Evolutionary conservation across 2,888 invertebrate species (phyloP).

Genomic region (Physocephala rufipes): DNA sequence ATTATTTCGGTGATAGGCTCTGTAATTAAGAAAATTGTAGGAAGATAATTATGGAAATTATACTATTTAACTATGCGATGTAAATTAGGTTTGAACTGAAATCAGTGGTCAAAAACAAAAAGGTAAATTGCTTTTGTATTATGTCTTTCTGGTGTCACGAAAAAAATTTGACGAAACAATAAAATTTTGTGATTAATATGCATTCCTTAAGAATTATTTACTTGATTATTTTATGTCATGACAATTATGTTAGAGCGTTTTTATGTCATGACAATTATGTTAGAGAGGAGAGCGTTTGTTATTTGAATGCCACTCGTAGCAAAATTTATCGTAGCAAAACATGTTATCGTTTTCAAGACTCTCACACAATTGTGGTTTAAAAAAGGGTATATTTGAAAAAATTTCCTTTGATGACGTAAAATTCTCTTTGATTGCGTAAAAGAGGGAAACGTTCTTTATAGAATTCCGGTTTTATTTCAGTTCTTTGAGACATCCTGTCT

Average conservation of each 20-base stretch:
- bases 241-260: not conserved
- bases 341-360: not conserved
- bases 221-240: not conserved
- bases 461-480: too few relatives aligned
- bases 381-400: not conserved
- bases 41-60: conserved; percentile 21
- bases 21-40: conserved; percentile 58
- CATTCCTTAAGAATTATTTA: not conserved
- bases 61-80: not conserved
- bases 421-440: not conserved
- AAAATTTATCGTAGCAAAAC: not conserved
- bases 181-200: not conserved
- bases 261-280: too few relatives aligned
- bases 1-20: conserved; percentile 85
- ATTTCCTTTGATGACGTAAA: not conserved
- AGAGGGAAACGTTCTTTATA: not conserved
- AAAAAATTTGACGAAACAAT: too few relatives aligned
- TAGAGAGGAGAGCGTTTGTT: not conserved
- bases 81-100: not conserved
- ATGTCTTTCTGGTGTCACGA: too few relatives aligned
- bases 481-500: too few relatives aligned
- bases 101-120: too few relatives aligned
- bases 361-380: not conserved
- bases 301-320: not conserved
- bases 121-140: too few relatives aligned